A percentile compares a stretch with the other conserved stretches of the same genome.
These are phyloP conservation scores for Hypselothyrea guttata DNA, from an alignment of 2,888 invertebrate genomes.

Conservation along the genomic window DNA sequence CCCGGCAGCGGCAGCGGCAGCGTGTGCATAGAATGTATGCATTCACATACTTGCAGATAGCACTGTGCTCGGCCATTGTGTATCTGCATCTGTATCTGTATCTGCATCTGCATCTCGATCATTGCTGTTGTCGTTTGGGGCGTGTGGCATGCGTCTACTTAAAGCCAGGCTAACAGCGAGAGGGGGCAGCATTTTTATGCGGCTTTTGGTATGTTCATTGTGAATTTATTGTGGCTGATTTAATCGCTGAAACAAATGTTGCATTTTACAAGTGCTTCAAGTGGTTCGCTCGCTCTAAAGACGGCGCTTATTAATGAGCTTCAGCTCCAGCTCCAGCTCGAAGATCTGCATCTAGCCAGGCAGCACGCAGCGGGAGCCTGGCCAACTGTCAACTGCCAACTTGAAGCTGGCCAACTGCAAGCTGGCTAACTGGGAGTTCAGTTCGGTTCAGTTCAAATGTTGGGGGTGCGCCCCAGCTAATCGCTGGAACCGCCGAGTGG, in stretches of 20 bases:
- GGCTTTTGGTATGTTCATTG: slow-evolving; percentile 78
- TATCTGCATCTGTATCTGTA: slow-evolving; percentile 29
- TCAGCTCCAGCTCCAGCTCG: background rate
- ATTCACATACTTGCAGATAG: slow-evolving; percentile 64
- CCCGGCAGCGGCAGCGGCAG: slow-evolving; percentile 38
- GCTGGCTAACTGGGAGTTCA: slow-evolving; percentile 9
- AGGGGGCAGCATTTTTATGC: slow-evolving; percentile 57
- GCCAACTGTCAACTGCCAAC: too few relatives aligned
- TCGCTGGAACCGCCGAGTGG: slow-evolving; percentile 8
- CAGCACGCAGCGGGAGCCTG: slow-evolving; percentile 44
- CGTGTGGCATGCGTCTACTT: slow-evolving; percentile 45
- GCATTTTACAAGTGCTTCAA: slow-evolving; percentile 78
- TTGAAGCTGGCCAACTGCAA: background rate
- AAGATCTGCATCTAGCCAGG: slow-evolving; percentile 16
- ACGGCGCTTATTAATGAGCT: slow-evolving; percentile 77
- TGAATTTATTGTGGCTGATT: slow-evolving; percentile 81
- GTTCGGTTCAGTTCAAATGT: slow-evolving; percentile 4
- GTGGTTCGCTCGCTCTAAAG: slow-evolving; percentile 62
- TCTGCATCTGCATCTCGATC: slow-evolving; percentile 61
- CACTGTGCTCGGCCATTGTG: slow-evolving; percentile 27
- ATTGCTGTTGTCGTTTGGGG: slow-evolving; percentile 30
- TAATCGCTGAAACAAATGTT: slow-evolving; percentile 81
- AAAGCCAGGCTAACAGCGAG: background rate
- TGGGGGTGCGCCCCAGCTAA: slow-evolving; percentile 47
- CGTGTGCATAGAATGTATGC: slow-evolving; percentile 54